Base-by-base conservation (phyloP, 2,797 vertebrate genomes). In the Rhinophrynus dorsalis region DNA sequence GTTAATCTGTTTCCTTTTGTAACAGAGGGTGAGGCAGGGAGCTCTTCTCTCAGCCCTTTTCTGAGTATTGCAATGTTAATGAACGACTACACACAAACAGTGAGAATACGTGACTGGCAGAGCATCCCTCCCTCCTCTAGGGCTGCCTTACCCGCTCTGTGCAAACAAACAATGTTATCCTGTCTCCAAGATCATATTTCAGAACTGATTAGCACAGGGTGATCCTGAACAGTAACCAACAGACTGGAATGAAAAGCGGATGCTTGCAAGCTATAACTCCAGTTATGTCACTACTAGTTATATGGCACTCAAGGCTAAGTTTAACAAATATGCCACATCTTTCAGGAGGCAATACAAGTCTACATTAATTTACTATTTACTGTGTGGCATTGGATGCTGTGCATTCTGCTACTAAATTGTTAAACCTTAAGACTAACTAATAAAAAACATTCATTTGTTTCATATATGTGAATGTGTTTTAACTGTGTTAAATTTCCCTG, bases 101-200 rank as follows among this genome's bases (percentile, higher is more conserved):
- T 60, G 24, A 47, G 62, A 73, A 73, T 74, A 72, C 55, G 61
- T 57, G 67, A 68, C 72, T 78, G 61, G 40, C 35, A 70, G 61
- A 35, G 23, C 71, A 73, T 78, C 68, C 69, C 75, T 74, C 40
- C 75, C 74, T 55, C 68, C 10, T 66, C 55, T 52, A 26, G 50
- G 56, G 54, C 75, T 32, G 27, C 73, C 60, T 56, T 44, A 37
- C 56, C 72, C 33, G 27, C 61, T 73, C 70, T 67, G 26, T 60
- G 47, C 70, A 73, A 73, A 73, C 62, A 73, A 56, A 67, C 74
- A 51, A 27, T 69, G 47, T 50, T 71, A 55, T 35, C 62, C 75
- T 65, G 32, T 64, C 59, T 42, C 70, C 62, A 67, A 45, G 62
- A 73, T 73, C 70, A 73, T 54, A 67, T 73, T 73, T 60, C 70